Evolutionary conservation across 2,888 invertebrate genomes (phyloP).

Genomic region (Spialia ferax): DNA sequence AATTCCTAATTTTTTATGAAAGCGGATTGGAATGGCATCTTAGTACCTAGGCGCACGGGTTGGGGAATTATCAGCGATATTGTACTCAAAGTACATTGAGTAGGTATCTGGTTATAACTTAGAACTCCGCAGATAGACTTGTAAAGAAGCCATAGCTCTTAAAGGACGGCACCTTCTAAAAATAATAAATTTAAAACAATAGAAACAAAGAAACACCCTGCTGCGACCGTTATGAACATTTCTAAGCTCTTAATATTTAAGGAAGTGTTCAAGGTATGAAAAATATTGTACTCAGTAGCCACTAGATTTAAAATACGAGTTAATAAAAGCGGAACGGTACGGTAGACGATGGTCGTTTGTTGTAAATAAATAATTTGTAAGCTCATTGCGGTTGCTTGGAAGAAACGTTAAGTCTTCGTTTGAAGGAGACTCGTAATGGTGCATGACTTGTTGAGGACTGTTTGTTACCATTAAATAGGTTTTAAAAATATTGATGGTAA

Average conservation of each 20-base stretch:
- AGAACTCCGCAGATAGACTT: too few species aligned
- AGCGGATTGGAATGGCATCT: too few species aligned
- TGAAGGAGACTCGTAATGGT: constrained; percentile 1
- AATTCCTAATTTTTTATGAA: too few species aligned
- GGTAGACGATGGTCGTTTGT: constrained; percentile 29
- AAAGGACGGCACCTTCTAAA: neutral
- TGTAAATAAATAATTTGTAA: constrained; percentile 41
- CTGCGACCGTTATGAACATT: constrained; percentile 32
- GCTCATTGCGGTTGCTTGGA: constrained; percentile 29
- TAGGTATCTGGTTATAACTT: too few species aligned
- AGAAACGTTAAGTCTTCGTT: constrained; percentile 27
- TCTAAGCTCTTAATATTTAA: constrained; percentile 37
- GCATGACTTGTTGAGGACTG: constrained; percentile 14
- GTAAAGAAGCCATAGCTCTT: neutral
- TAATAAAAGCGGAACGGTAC: constrained; percentile 37
- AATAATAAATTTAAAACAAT: constrained; percentile 22
- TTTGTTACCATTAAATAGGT: neutral
- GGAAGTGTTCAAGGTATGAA: constrained; percentile 29
- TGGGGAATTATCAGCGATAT: too few species aligned
- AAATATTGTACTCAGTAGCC: constrained; percentile 29
- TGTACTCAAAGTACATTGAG: too few species aligned
- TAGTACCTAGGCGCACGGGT: too few species aligned
- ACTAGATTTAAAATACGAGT: constrained; percentile 39
- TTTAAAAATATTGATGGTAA: neutral
- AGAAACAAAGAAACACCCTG: constrained; percentile 16